phyloP scores from a whole-genome alignment of 2,797 vertebrate genomes.

The Chromobotia macracanthus region DNA sequence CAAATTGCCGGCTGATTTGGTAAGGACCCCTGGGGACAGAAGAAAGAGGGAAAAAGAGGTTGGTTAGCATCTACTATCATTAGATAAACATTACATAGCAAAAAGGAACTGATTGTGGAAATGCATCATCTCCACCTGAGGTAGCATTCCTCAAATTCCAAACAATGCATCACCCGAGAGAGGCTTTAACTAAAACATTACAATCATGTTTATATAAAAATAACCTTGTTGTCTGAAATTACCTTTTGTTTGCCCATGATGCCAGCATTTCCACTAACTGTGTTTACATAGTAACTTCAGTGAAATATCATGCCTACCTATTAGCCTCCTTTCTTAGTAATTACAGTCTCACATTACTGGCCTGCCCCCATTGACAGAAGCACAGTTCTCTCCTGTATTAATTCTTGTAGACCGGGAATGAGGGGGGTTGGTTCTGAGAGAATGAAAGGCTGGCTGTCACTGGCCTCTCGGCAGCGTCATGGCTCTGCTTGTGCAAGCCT shows the following conservation, averaged over 20 bases:
- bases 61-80: constrained; percentile 55
- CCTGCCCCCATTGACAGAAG: constrained; percentile 42
- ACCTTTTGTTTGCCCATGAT: constrained; percentile 17
- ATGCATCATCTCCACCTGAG: constrained; percentile 9
- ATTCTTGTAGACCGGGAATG: constrained; percentile 16
- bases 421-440: constrained; percentile 16
- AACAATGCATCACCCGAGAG: background rate
- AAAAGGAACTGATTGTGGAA: constrained; percentile 50
- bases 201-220: background rate
- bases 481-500: constrained; percentile 43
- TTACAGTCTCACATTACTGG: constrained; percentile 55
- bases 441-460: constrained; percentile 42
- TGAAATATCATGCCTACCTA: constrained; percentile 39
- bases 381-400: constrained; percentile 34
- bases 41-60: constrained; percentile 42
- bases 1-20: constrained; percentile 81
- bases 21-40: constrained; percentile 75
- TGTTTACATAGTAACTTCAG: constrained; percentile 40
- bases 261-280: constrained; percentile 30
- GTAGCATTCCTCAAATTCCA: background rate
- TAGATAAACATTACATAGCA: constrained; percentile 46
- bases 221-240: background rate
- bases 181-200: too few relatives aligned
- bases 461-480: constrained; percentile 44
- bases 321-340: constrained; percentile 50